phyloP scores from a whole-genome alignment of 2,888 invertebrate species.

The Erynnis tages region DNA sequence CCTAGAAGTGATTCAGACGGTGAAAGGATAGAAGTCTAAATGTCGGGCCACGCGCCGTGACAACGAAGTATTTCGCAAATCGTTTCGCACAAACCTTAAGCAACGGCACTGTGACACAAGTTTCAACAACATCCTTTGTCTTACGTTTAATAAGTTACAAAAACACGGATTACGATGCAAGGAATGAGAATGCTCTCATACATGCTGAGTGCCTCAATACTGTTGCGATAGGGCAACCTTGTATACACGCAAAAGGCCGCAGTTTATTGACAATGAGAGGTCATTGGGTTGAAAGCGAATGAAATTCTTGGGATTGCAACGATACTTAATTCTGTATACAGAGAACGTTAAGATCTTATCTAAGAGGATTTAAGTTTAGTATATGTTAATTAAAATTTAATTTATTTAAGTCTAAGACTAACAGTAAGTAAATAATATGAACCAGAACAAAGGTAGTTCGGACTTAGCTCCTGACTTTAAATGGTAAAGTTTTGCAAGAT shows the following conservation, averaged over 20 bases:
- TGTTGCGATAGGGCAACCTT: slow-evolving; percentile 20
- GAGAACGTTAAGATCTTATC: too few relatives aligned
- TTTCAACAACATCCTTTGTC: slow-evolving; percentile 61
- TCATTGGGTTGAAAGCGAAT: not conserved
- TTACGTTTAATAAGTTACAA: slow-evolving; percentile 35
- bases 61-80: slow-evolving; percentile 65
- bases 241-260: not conserved
- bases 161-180: slow-evolving; percentile 19
- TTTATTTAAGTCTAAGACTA: too few relatives aligned
- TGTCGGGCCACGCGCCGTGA: slow-evolving; percentile 65
- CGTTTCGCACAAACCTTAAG: slow-evolving; percentile 55
- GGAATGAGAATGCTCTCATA: slow-evolving; percentile 22
- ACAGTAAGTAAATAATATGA: too few relatives aligned
- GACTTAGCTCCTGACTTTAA: too few relatives aligned
- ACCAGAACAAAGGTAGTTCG: too few relatives aligned
- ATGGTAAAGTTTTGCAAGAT: too few relatives aligned
- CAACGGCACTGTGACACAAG: slow-evolving; percentile 53
- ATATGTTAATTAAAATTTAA: too few relatives aligned
- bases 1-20: slow-evolving; percentile 37
- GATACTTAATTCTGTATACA: not conserved
- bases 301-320: not conserved
- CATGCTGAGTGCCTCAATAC: not conserved
- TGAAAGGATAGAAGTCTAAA: slow-evolving; percentile 69
- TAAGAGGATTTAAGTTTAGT: too few relatives aligned
- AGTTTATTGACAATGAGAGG: slow-evolving; percentile 6